phyloP scores from a whole-genome alignment of 2,113 vertebrate species.

The Paramisgurnus dabryanus region DNA sequence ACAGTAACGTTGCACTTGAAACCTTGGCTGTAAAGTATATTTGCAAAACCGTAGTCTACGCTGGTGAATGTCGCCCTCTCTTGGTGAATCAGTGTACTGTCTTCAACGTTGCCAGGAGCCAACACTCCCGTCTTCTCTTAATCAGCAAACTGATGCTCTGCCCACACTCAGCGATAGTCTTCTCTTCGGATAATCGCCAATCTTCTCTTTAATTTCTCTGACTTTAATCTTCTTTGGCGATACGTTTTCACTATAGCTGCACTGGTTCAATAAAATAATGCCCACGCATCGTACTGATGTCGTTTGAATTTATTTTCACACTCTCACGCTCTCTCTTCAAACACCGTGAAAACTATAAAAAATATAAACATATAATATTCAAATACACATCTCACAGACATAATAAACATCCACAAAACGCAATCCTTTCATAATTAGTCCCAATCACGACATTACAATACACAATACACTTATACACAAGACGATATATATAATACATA shows the following conservation, averaged over 20 bases:
- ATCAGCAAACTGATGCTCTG: background rate
- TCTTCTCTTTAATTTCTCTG: background rate
- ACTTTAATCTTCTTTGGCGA: background rate
- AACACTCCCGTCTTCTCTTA: background rate
- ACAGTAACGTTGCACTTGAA: background rate
- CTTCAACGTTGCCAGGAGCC: background rate
- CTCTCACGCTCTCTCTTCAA: background rate
- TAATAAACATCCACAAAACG: no score
- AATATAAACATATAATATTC: no score
- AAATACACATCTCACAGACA: no score
- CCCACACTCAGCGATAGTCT: background rate
- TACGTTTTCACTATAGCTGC: slow-evolving; percentile 3
- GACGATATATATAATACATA: no score
- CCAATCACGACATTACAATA: no score
- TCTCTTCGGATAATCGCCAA: background rate
- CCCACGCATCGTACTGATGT: slow-evolving; percentile 4
- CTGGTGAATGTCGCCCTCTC: background rate
- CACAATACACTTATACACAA: no score
- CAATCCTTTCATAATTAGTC: no score
- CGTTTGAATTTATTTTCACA: background rate
- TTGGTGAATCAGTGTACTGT: background rate
- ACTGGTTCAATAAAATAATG: background rate
- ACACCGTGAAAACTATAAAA: no score
- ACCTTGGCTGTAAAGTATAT: background rate
- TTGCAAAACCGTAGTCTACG: background rate